Evolutionary conservation across 2,113 vertebrate genomes (phyloP).

Genomic region (Melanocharis versteri): DNA sequence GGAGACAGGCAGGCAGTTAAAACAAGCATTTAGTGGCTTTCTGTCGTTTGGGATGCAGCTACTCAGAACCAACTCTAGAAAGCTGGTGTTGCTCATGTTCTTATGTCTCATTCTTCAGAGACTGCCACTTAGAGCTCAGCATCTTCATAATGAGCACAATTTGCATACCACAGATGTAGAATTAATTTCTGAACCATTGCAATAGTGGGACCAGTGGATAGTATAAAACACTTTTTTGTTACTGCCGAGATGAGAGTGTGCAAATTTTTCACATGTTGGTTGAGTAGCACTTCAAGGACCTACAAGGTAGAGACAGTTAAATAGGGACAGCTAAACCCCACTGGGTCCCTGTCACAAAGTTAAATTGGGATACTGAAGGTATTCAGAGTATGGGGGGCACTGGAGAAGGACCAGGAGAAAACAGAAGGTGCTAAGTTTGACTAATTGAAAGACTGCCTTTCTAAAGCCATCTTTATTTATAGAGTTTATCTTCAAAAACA

Average conservation of each 20-base stretch:
- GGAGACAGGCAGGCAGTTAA: neutral
- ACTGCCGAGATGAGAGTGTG: neutral
- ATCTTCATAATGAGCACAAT: neutral
- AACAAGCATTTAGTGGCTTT: neutral
- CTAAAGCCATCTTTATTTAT: neutral
- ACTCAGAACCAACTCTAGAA: neutral
- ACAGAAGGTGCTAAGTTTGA: neutral
- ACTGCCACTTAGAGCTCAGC: neutral
- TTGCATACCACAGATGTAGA: neutral
- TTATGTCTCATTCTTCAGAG: neutral
- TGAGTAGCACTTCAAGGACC: neutral
- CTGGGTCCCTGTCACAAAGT: neutral
- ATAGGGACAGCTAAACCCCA: neutral
- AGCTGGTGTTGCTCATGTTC: neutral
- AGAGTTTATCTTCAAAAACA: neutral
- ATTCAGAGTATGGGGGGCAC: neutral
- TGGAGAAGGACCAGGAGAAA: neutral
- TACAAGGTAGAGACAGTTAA: neutral
- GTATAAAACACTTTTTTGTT: neutral
- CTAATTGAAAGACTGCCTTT: neutral
- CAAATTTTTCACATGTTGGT: neutral
- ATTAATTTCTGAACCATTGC: neutral
- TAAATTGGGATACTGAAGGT: neutral
- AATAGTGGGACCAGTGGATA: neutral
- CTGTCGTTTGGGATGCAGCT: neutral